Evolutionary conservation across 1,140 invertebrate species (phyloP).

Genomic region (Leptinotarsa defecta): DNA sequence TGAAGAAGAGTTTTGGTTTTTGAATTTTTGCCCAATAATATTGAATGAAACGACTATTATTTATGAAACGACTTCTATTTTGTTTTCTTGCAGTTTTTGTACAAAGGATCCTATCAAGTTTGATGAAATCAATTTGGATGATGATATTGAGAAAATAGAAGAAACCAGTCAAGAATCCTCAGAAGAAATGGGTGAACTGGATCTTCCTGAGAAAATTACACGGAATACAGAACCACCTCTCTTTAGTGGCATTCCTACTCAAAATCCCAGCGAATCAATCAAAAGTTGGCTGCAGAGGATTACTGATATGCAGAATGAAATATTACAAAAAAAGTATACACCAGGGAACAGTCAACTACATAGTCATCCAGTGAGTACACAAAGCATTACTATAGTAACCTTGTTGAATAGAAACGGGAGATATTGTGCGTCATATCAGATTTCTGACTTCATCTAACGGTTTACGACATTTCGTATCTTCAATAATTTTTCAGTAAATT

Average conservation of each 20-base stretch:
- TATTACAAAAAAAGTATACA: conserved; percentile 29
- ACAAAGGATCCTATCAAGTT: conserved; percentile 29
- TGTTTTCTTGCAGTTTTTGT: conserved; percentile 17
- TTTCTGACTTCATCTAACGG: too few species aligned
- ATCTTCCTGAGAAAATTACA: conserved; percentile 16
- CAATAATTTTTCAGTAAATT: too few species aligned
- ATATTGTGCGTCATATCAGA: conserved; percentile 35
- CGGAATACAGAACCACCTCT: conserved; percentile 25
- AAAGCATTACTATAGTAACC: not conserved
- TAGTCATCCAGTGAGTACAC: not conserved
- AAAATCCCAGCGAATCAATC: conserved; percentile 64
- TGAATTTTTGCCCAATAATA: too few species aligned
- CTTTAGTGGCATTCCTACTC: conserved; percentile 38
- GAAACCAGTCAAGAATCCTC: conserved; percentile 46
- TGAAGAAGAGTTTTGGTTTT: not conserved
- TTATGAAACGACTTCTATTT: not conserved
- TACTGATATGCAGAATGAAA: conserved; percentile 60
- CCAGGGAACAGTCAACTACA: conserved; percentile 41
- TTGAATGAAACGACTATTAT: not conserved
- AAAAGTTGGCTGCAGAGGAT: conserved; percentile 75
- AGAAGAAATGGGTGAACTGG: conserved; percentile 35
- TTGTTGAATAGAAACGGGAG: not conserved
- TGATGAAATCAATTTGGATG: conserved; percentile 47
- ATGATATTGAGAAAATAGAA: conserved; percentile 51
- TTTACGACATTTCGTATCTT: too few species aligned